Conservation (phyloP, 2,888 invertebrate genomes). For the Leptopilina myrica region DNA sequence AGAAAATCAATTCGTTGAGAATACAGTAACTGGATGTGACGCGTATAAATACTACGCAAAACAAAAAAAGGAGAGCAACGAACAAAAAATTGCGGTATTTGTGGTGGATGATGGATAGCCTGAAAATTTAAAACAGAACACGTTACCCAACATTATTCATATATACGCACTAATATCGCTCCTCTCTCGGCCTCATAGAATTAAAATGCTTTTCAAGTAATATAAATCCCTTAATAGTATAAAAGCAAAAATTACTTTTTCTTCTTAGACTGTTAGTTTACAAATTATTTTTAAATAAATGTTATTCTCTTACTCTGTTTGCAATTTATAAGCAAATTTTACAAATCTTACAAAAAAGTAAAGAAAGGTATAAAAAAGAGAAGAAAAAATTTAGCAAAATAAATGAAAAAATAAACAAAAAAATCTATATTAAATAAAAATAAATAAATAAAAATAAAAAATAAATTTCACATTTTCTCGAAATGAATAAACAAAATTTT, state of each 20-base stretch:
- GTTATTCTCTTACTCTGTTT: no score
- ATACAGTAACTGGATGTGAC: not conserved
- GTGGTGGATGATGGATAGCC: constrained; percentile 38
- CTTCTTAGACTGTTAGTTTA: not conserved
- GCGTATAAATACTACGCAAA: not conserved
- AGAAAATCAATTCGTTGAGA: not conserved
- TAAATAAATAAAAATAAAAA: no score
- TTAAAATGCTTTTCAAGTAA: not conserved
- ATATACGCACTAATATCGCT: not conserved
- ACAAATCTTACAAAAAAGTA: no score
- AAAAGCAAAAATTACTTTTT: not conserved
- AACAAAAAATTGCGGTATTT: constrained; percentile 38
- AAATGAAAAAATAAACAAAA: no score
- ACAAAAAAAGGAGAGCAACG: constrained; percentile 27
- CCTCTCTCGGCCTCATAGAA: not conserved
- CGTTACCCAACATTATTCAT: constrained; percentile 31
- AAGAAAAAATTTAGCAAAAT: no score
- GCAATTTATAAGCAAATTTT: no score
- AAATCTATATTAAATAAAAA: no score
- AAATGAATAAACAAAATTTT: no score
- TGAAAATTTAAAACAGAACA: constrained; percentile 35
- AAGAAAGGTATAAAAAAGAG: no score
- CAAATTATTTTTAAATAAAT: not conserved
- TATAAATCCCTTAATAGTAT: not conserved
- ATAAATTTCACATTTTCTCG: no score